A percentile compares a stretch with the other conserved stretches of the same genome.
Evolutionary conservation across 2,888 invertebrate genomes (phyloP).

Genomic region (Pyralis farinalis): DNA sequence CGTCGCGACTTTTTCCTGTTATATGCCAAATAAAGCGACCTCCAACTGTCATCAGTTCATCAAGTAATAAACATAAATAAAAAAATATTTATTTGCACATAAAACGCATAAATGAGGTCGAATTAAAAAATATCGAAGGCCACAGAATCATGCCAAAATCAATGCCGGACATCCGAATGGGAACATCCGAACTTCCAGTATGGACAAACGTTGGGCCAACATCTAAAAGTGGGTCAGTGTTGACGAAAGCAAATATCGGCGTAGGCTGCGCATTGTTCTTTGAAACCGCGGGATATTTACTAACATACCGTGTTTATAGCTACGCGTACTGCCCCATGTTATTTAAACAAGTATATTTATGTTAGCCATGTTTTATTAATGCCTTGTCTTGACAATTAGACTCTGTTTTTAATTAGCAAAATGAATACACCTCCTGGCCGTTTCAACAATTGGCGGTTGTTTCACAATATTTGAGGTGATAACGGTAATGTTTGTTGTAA

Average conservation of each 20-base stretch:
- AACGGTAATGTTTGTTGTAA: conserved; percentile 9
- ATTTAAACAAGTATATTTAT: conserved; percentile 38
- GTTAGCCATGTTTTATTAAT: conserved; percentile 10
- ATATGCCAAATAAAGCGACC: not conserved
- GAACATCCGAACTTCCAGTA: conserved; percentile 8
- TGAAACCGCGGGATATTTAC: conserved; percentile 55
- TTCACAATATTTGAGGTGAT: not conserved
- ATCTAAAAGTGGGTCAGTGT: conserved; percentile 20
- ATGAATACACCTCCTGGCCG: conserved; percentile 1
- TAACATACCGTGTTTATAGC: conserved; percentile 44
- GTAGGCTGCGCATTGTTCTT: conserved; percentile 51
- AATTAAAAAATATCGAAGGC: conserved; percentile 7
- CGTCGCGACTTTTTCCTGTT: no score
- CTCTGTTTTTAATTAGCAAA: conserved; percentile 17
- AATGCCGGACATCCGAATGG: conserved; percentile 19
- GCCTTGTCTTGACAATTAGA: conserved; percentile 7
- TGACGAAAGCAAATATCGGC: conserved; percentile 14
- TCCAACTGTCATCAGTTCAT: not conserved
- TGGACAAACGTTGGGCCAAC: conserved; percentile 12
- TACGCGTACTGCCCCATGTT: conserved; percentile 25
- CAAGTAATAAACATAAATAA: not conserved
- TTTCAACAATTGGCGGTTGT: not conserved
- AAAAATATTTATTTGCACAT: no score
- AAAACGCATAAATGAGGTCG: no score
- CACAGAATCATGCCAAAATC: conserved; percentile 6